Evolutionary conservation across 2,797 vertebrate species (phyloP), one percentile per base, ranked within the genome.

Genomic region (Chiropotes sagulatus): DNA sequence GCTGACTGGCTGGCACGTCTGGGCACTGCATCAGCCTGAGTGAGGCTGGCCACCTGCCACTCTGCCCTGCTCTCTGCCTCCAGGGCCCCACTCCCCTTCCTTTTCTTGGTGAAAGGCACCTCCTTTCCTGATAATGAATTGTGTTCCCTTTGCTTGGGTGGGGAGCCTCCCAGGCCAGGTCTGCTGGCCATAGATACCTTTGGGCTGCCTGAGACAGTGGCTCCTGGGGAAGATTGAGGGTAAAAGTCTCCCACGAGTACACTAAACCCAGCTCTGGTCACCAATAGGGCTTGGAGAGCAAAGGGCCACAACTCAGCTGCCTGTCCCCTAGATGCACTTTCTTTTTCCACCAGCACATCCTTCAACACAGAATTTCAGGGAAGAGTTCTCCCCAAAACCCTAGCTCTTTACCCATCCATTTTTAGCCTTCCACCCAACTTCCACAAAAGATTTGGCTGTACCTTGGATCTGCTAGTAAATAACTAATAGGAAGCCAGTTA

Each of bases 1-100:
- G 99, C 98, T 98, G 98, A 99, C 97, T 98, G 98, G 98, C 97
- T 99, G 78, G 98, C 98, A 89, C 98, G 93, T 72, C 94, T 99
- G 97, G 98, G 98, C 78, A 95, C 92, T 0, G 98, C 98, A 97
- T 98, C 98, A 96, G 98, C 98, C 3, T 99, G 98, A 99, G 61
- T 75, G 92, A 86, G 80, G 94, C 97, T 97, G 93, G 82, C 90
- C 58, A 88, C 28, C 72, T 76, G 90, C 83, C 96, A 88, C 82
- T 94, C 78, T 90, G 86, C 76, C 96, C 95, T 97, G 96, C 93
- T 90, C 79, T 96, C 61, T 94, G 82, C 92, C 94, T 96, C 84
- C 46, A 80, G 88, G 93, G 84, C 87, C 90, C 88, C 50, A 44
- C 41, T 96, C 88, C 91, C 72, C 48, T 92, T 94, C 88, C 58